phyloP scores from a whole-genome alignment of 2,797 vertebrate genomes.

The Melanotaenia pygmaea region DNA sequence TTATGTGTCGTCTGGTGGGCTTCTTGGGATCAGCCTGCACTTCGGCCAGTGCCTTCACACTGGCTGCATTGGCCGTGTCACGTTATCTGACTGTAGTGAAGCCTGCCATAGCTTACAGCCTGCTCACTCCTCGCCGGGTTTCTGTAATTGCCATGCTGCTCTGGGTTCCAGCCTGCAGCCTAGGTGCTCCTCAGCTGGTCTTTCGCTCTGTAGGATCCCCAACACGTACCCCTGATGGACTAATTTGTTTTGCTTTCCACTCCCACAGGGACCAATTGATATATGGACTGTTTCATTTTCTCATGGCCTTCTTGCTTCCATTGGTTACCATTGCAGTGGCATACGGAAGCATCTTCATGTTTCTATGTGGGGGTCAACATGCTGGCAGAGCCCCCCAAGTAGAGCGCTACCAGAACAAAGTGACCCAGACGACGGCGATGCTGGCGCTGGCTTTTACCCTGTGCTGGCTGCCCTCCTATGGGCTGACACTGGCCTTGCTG shows the following conservation, averaged over 20 bases:
- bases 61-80: slow-evolving; percentile 75
- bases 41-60: slow-evolving; percentile 78
- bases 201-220: slow-evolving; percentile 66
- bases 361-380: slow-evolving; percentile 65
- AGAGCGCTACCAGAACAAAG: slow-evolving; percentile 82
- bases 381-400: slow-evolving; percentile 67
- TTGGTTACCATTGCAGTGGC: slow-evolving; percentile 76
- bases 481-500: slow-evolving; percentile 75
- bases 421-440: slow-evolving; percentile 81
- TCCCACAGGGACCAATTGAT: slow-evolving; percentile 74
- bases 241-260: slow-evolving; percentile 79
- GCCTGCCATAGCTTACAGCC: slow-evolving; percentile 68
- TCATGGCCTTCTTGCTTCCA: slow-evolving; percentile 79
- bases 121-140: slow-evolving; percentile 63
- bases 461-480: slow-evolving; percentile 86
- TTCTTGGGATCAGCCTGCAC: slow-evolving; percentile 81
- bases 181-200: slow-evolving; percentile 80
- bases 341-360: slow-evolving; percentile 78
- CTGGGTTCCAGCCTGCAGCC: slow-evolving; percentile 78
- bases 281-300: slow-evolving; percentile 79
- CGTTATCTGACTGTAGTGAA: slow-evolving; percentile 82
- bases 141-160: slow-evolving; percentile 50
- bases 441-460: slow-evolving; percentile 83
- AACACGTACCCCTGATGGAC: background rate
- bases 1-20: slow-evolving; percentile 79